phyloP scores from a whole-genome alignment of 2,113 vertebrate genomes.

The Festucalex cinctus region DNA sequence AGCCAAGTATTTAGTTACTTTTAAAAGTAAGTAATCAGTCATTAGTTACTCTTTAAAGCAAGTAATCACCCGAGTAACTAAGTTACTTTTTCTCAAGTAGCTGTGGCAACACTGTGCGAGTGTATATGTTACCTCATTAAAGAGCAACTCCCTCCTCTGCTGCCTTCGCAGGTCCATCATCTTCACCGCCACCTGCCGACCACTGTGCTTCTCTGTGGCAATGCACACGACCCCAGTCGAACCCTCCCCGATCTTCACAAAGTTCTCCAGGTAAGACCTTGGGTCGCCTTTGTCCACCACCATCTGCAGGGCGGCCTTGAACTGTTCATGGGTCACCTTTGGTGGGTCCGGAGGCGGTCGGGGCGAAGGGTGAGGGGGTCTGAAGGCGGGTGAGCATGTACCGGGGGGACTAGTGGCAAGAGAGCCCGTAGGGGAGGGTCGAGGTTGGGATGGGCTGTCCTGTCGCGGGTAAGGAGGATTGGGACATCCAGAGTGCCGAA shows the following conservation, averaged over 20 bases:
- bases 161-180: constrained; percentile 98
- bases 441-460: constrained; percentile 78
- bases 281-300: constrained; percentile 97
- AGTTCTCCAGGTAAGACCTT: constrained; percentile 87
- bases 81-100: no score
- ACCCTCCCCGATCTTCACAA: constrained; percentile 94
- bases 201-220: constrained; percentile 91
- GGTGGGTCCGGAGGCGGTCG: constrained; percentile 79
- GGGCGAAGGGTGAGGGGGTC: constrained; percentile 75
- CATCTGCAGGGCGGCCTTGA: constrained; percentile 96
- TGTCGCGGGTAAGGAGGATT: constrained; percentile 69
- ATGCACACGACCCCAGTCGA: constrained; percentile 96
- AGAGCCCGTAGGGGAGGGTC: constrained; percentile 88
- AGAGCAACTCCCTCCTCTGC: constrained; percentile 93
- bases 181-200: constrained; percentile 93
- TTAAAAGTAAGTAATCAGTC: no score
- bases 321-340: constrained; percentile 93
- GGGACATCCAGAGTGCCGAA: constrained; percentile 71
- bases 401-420: constrained; percentile 85
- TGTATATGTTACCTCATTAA: constrained; percentile 84
- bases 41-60: no score
- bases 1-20: no score
- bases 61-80: no score
- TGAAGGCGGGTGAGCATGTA: constrained; percentile 87
- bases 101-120: no score